Evolutionary conservation across 2,888 invertebrate species (phyloP), one percentile per base, ranked within the genome.

Genomic region (Protonemura montana): DNA sequence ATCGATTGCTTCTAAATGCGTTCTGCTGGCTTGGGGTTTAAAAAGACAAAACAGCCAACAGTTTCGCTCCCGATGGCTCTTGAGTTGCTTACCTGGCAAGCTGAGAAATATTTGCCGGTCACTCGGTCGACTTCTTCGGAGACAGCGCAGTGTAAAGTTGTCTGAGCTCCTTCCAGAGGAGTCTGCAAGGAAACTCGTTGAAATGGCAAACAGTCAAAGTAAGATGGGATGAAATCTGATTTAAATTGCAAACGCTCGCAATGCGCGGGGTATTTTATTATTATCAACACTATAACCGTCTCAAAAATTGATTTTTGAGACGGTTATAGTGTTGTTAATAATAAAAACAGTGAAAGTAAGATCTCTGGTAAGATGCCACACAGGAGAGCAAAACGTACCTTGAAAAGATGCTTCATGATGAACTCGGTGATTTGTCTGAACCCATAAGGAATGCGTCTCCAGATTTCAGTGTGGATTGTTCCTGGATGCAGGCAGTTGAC

Each of bases 401-500:
- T 59, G 13, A 59, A 59, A 10, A 59, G 59, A 2, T 10, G 21
- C 59, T 59, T 59, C 59, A 59, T 59, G 2, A 59, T 21, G 13
- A 59, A 59, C 7, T 21, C 13, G 16, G 59, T 13, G 16, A 21
- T 21, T 3, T 59, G 59, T 59, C 21, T 59, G 59, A 59, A 21
- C 21, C 59, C 59, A 59, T 7, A 59, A 10, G 87, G 86, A 26
- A 87, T 21, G 25, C 30, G 27, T 6, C 86, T 85, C 27, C 87
- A 88, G n/a, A 89, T 87, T n/a, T 88, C 88, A 5, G 90, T 90
- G 78, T 87, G 86, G 0, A 89, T 89, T 3, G 88, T 88, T 28
- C 91, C 91, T 2, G 91, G 91, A 88, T 91, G 91, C 6, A 91
- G 88, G 26, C 90, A 90, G 88, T 91, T 91, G 2, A 88, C 89